phyloP scores from a whole-genome alignment of 2,797 vertebrate species.

The Pangasius macronema region DNA sequence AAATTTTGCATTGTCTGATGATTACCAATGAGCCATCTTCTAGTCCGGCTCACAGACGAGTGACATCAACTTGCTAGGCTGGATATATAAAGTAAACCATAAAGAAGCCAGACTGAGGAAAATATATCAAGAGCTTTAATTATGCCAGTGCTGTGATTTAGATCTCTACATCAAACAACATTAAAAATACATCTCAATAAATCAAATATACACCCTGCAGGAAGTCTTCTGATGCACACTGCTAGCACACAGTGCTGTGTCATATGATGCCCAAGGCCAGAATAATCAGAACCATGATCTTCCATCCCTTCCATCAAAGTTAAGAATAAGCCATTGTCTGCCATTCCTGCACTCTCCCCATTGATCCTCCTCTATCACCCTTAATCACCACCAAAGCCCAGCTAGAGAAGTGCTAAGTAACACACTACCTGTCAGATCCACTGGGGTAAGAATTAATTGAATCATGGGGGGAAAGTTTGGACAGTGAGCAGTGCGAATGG shows the following conservation, averaged over 20 bases:
- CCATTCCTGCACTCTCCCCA: slow-evolving; percentile 42
- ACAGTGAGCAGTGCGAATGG: slow-evolving; percentile 55
- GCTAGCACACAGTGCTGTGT: slow-evolving; percentile 33
- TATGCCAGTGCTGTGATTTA: slow-evolving; percentile 31
- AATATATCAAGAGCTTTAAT: slow-evolving; percentile 38
- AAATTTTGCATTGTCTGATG: slow-evolving; percentile 28
- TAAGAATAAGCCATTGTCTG: slow-evolving; percentile 41
- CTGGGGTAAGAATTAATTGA: slow-evolving; percentile 59
- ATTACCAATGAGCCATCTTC: slow-evolving; percentile 30
- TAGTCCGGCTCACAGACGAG: slow-evolving; percentile 29
- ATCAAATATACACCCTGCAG: slow-evolving; percentile 37
- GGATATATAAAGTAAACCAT: slow-evolving; percentile 46
- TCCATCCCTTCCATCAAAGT: slow-evolving; percentile 34
- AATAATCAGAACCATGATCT: slow-evolving; percentile 45
- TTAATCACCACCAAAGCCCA: slow-evolving; percentile 59
- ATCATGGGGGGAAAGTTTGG: slow-evolving; percentile 61
- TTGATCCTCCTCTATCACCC: slow-evolving; percentile 56
- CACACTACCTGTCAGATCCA: slow-evolving; percentile 62
- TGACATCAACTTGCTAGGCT: slow-evolving; percentile 48
- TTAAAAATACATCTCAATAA: slow-evolving; percentile 36
- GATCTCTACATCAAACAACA: slow-evolving; percentile 41
- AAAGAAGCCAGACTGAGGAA: slow-evolving; percentile 32
- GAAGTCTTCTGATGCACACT: slow-evolving; percentile 31
- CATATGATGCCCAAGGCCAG: slow-evolving; percentile 42
- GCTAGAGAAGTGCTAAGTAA: slow-evolving; percentile 57